phyloP scores from a whole-genome alignment of 2,888 invertebrate species.

The Lasioglossum villosulum region DNA sequence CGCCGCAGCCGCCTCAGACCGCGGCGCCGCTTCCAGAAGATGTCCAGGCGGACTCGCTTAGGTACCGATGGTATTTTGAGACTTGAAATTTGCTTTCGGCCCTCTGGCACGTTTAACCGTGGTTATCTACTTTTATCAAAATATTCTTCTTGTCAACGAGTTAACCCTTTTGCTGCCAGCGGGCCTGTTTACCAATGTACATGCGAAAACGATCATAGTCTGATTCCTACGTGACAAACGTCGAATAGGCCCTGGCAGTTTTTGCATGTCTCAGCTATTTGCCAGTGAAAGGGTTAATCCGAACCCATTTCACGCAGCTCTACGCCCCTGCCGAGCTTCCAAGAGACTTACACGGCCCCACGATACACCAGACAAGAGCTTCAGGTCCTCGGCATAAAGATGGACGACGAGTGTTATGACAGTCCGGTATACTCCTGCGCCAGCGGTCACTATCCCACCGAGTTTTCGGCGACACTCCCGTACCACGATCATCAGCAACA shows the following conservation, averaged over 20 bases:
- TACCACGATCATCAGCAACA: constrained; percentile 84
- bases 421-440: constrained; percentile 81
- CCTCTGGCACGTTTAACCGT: neutral
- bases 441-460: constrained; percentile 76
- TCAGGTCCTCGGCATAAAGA: constrained; percentile 90
- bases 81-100: neutral
- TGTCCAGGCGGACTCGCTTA: constrained; percentile 80
- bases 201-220: neutral
- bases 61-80: constrained; percentile 66
- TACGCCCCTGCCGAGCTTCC: constrained; percentile 92
- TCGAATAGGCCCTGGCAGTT: neutral
- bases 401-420: constrained; percentile 94
- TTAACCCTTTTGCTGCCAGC: neutral
- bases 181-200: neutral
- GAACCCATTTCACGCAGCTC: constrained; percentile 82
- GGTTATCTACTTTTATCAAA: neutral
- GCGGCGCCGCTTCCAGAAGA: constrained; percentile 78
- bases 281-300: neutral
- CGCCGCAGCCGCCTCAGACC: constrained; percentile 71
- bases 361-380: constrained; percentile 88
- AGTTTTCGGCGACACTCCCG: constrained; percentile 73
- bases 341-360: constrained; percentile 94
- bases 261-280: neutral
- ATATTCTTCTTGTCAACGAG: too few relatives aligned
- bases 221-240: neutral